Evolutionary conservation across 2,888 invertebrate genomes (phyloP), one percentile per base, ranked within the genome.

Genomic region (Rambutsinella grinnellia): DNA sequence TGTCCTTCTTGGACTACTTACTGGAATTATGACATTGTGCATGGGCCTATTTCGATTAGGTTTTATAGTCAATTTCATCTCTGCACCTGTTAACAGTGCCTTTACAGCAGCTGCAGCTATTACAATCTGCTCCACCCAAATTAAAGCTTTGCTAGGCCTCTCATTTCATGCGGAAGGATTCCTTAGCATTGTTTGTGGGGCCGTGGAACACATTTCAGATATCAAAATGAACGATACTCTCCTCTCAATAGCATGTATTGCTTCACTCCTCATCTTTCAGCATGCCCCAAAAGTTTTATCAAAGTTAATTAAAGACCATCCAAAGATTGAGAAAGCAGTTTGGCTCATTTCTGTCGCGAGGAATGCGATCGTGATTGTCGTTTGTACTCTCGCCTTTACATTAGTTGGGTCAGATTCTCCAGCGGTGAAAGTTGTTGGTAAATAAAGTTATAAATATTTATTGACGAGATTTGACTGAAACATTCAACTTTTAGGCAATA

Each of bases 61-160:
- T 65, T 95, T 95, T 86, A 88, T 96, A 78, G 92, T 96, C 76
- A 94, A 95, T 87, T 95, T 96, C 86, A 94, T 96, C 27, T 95
- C 95, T 1, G 94, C 94, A 0, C 95, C 95, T 0, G 93, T 94
- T 1, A 94, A 93, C 0, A 57, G 49, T 10, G 69, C 54, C 13
- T 76, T 76, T 87, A 95, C 95, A 2, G 95, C 95, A 0, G 95
- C 95, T 2, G 95, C 94, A 13, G 94, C 95, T 28, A 89, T 96
- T 62, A 93, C 95, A 85, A 96, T 96, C 84, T 91, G 94, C 47
- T 92, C 94, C 0, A 94, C 95, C 15, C 96, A 96, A 87, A 89
- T 95, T 21, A 94, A 94, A 87, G 93, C 94, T 85, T 88, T 95
- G 62, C 89, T 95, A 63, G 94, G 93, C 1, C 54, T 83, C 3